These are phyloP conservation scores for Melikaiella ostensackeni DNA, from an alignment of 2,888 invertebrate species.

Conservation along the genomic window DNA sequence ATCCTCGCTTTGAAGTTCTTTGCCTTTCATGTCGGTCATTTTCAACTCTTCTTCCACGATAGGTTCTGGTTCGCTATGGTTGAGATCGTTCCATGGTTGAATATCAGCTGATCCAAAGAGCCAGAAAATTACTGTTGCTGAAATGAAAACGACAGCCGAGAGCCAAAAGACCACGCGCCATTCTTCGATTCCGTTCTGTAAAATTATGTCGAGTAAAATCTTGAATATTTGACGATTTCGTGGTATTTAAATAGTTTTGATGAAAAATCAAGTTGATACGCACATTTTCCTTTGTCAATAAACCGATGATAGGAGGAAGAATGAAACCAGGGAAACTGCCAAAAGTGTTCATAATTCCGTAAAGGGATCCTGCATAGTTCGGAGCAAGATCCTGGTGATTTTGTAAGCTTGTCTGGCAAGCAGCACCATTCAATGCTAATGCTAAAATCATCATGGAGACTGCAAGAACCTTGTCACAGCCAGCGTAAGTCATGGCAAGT, in stretches of 20 bases:
- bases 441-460: constrained; percentile 70
- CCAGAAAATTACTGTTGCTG: constrained; percentile 84
- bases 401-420: constrained; percentile 73
- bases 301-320: constrained; percentile 71
- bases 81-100: constrained; percentile 84
- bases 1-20: constrained; percentile 60
- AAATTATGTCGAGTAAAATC: constrained; percentile 49
- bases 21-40: constrained; percentile 55
- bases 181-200: constrained; percentile 86
- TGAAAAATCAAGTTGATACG: constrained; percentile 21
- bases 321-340: constrained; percentile 75
- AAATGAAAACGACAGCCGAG: constrained; percentile 84
- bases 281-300: constrained; percentile 68
- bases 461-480: constrained; percentile 66
- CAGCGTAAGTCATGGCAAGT: constrained; percentile 75
- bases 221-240: constrained; percentile 15
- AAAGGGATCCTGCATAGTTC: constrained; percentile 75
- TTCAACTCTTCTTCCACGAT: constrained; percentile 65
- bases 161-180: constrained; percentile 88
- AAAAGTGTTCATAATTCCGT: constrained; percentile 75
- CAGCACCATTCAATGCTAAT: constrained; percentile 71
- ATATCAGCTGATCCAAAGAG: constrained; percentile 85
- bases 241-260: not conserved
- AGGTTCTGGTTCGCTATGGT: constrained; percentile 61
- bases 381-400: constrained; percentile 76